Evolutionary conservation across 2,888 invertebrate species (phyloP), one percentile per base, ranked within the genome.

Genomic region (Anagyrus pseudococci): DNA sequence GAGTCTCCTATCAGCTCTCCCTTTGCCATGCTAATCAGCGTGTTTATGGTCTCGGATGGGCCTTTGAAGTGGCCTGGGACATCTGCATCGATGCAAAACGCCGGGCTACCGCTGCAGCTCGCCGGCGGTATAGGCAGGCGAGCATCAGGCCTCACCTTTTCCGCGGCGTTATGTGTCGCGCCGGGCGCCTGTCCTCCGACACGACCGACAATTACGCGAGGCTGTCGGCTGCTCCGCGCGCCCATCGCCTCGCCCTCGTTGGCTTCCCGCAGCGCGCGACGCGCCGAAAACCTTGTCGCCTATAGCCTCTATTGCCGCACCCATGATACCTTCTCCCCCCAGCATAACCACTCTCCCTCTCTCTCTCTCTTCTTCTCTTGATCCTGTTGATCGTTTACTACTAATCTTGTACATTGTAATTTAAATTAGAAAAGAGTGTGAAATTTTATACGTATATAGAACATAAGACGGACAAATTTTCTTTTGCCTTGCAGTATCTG

Each of bases 21-120:
- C 72, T 75, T 74, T 74, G 71, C 71, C 67, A 75, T 75, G 74
- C 72, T 75, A 75, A 76, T 76, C 73, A 72, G 70, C 70, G 71
- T 73, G 73, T 75, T 75, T 75, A 73, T 74, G 72, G 71, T 70
- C 66, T 69, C n/a, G n/a, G 68, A 70, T 69, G 54, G 68, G 29
- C 47, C 75, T 75, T 75, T 75, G 74, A 75, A 75, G 74, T 72
- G 74, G 72, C 69, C 66, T 60, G 63, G 68, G 70, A 72, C 72
- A 71, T 74, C 72, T 73, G 74, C 74, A 73, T 74, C 72, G 70
- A 73, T 73, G 72, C 68, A 70, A 67, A 70, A 71, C 67, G 67
- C 68, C 61, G 29, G 6, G 10, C 29, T 29, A 29, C 10, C n/a
- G 10, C 29, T 7, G 29, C 29, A 29, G 29, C 29, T 7, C 61